Percentiles rank a stretch among this genome's conserved stretches.
These are phyloP conservation scores for Nannospalax galili DNA, from an alignment of 2,113 vertebrate genomes.

Conservation along the genomic window DNA sequence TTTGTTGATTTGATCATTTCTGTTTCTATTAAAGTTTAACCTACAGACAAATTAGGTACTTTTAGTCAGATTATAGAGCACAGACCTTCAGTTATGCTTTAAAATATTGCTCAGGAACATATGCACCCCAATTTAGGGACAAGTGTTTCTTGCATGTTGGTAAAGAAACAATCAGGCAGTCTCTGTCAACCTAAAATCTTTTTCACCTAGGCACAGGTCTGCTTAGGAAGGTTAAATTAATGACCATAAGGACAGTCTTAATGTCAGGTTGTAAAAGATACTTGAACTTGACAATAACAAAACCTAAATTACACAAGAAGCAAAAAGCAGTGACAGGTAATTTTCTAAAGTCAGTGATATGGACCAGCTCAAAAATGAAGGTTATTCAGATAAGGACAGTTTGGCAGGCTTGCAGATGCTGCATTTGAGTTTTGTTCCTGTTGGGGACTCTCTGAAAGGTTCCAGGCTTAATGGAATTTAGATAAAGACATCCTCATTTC, in stretches of 20 bases:
- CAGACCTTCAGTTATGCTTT: background rate
- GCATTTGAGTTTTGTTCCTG: constrained; percentile 72
- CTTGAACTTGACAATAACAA: constrained; percentile 65
- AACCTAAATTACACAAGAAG: constrained; percentile 66
- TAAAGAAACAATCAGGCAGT: background rate
- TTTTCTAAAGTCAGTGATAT: constrained; percentile 57
- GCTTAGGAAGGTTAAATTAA: constrained; percentile 49
- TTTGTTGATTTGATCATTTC: constrained; percentile 35
- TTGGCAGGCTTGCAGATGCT: constrained; percentile 63
- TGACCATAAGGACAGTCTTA: constrained; percentile 44
- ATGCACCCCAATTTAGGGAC: background rate
- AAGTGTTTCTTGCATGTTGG: background rate
- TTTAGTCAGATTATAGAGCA: background rate
- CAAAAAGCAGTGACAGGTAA: constrained; percentile 71
- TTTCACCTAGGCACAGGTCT: background rate
- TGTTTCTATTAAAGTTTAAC: constrained; percentile 47
- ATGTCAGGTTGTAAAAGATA: constrained; percentile 59
- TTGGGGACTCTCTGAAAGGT: constrained; percentile 71
- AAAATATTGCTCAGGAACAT: constrained; percentile 12
- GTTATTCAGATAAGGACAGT: constrained; percentile 72
- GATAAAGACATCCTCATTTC: constrained; percentile 76
- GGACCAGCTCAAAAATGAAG: constrained; percentile 68
- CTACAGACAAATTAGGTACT: background rate
- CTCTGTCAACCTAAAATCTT: constrained; percentile 43
- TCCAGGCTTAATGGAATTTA: constrained; percentile 74